Evolutionary conservation across 1,140 invertebrate genomes (phyloP), one percentile per base, ranked within the genome.

Genomic region (Bombus waltoni): DNA sequence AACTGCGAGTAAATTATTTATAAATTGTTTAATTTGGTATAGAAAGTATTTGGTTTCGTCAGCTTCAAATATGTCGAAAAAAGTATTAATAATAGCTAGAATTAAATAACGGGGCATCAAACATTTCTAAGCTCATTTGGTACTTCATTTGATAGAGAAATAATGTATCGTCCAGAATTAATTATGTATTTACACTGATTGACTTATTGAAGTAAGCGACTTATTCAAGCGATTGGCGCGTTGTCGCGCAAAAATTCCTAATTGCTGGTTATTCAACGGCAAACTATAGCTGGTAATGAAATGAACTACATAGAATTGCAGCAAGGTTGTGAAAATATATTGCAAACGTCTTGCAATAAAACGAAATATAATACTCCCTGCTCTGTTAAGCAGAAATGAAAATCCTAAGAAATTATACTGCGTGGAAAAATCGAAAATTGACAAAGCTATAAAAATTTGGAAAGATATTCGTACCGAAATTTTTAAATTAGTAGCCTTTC

Each of bases 201-300:
- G 44, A 28, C 22, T 68, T 47, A 68, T 53, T 25, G 28, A 44
- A 32, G n/a, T 44, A 42, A 40, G 32, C 32, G 32, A 32, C 32
- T 32, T 32, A 32, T 32, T 73, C 25, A 57, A 1, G 9, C 10
- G 13, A 38, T 57, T 72, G n/a, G 2, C 15, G 9, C 15, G 25
- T 5, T 25, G 5, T 57, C 0, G 35, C n/a, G 42, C 10, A 28
- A 59, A 73, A 73, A 38, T 62, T 71, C 18, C 13, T 78, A 57
- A 72, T 85, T 85, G 40, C 6, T 15, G 35, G 53, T 65, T 72
- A 80, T 85, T 85, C 68, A 80, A 35, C n/a, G 35, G 25, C 1
- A 1, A n/a, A 57, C 53, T 62, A 28, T 62, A 38, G 53, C 13
- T 44, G 15, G 28, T 47, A 75, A 84, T 84, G 71, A 79, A 32